phyloP scores from a whole-genome alignment of 2,888 invertebrate genomes.

The Spisula solida region DNA sequence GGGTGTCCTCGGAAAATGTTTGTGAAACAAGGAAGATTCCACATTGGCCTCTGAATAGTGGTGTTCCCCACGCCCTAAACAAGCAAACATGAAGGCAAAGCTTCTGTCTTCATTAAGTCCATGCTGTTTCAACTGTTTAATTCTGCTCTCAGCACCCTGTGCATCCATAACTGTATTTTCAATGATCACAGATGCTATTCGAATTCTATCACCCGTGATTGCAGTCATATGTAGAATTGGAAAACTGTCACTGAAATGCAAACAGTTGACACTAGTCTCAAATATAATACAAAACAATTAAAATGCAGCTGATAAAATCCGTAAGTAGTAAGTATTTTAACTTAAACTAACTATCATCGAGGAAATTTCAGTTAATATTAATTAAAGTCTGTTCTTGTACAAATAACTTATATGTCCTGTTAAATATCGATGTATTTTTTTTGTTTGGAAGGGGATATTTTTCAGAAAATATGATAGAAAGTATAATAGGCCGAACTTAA shows the following conservation, averaged over 20 bases:
- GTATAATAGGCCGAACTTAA: too few species aligned
- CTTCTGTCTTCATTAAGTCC: constrained; percentile 77
- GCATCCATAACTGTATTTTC: constrained; percentile 65
- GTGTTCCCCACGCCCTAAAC: constrained; percentile 87
- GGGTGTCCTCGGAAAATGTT: constrained; percentile 88
- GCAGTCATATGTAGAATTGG: constrained; percentile 73
- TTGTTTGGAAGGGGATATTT: too few species aligned
- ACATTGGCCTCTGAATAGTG: constrained; percentile 84
- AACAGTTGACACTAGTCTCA: background rate
- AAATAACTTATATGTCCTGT: too few species aligned
- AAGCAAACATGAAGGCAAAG: constrained; percentile 88
- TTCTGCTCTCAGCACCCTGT: constrained; percentile 73
- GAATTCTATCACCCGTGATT: constrained; percentile 77
- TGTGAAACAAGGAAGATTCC: constrained; percentile 87
- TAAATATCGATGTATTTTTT: too few species aligned
- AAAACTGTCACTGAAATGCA: constrained; percentile 58
- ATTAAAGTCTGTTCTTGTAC: too few species aligned
- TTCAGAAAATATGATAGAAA: too few species aligned
- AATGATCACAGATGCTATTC: constrained; percentile 79
- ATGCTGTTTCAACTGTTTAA: constrained; percentile 75
- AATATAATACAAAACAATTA: too few species aligned
- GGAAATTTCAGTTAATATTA: too few species aligned
- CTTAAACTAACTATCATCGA: too few species aligned
- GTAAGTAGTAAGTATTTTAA: too few species aligned
- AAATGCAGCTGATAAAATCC: too few species aligned